Conservation (phyloP, 2,888 invertebrate species). For the Brachylomia viminalis region DNA sequence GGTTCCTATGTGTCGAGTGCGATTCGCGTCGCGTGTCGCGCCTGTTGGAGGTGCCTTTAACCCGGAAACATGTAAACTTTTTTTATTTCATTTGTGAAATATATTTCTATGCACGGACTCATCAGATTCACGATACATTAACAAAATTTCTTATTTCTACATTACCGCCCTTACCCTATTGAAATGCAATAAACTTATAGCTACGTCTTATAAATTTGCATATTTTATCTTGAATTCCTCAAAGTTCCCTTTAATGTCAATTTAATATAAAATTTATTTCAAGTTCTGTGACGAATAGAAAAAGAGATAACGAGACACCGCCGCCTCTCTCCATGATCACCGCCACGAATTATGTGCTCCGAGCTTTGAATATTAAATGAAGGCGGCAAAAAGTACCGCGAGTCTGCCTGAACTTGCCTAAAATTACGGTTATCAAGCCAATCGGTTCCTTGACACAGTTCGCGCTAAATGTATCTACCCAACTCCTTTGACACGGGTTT, state of each 20-base stretch:
- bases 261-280: slow-evolving; percentile 78
- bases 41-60: too few relatives aligned
- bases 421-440: slow-evolving; percentile 84
- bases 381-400: slow-evolving; percentile 77
- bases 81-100: background rate
- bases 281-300: slow-evolving; percentile 82
- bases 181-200: slow-evolving; percentile 70
- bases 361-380: slow-evolving; percentile 84
- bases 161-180: slow-evolving; percentile 60
- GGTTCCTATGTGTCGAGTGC: too few relatives aligned
- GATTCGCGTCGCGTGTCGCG: too few relatives aligned
- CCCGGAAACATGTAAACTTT: background rate
- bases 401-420: slow-evolving; percentile 79
- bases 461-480: slow-evolving; percentile 70
- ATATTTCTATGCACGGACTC: background rate
- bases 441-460: slow-evolving; percentile 75
- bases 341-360: slow-evolving; percentile 84
- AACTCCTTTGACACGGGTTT: slow-evolving; percentile 70
- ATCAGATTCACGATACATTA: slow-evolving; percentile 11
- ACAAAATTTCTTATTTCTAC: slow-evolving; percentile 47
- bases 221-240: slow-evolving; percentile 71
- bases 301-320: slow-evolving; percentile 83
- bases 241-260: slow-evolving; percentile 77
- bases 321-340: slow-evolving; percentile 82
- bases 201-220: slow-evolving; percentile 68